A percentile compares a stretch with the other conserved stretches of the same genome.
Evolutionary conservation across 2,113 vertebrate species (phyloP).

Genomic region (Sclerurus mexicanus): DNA sequence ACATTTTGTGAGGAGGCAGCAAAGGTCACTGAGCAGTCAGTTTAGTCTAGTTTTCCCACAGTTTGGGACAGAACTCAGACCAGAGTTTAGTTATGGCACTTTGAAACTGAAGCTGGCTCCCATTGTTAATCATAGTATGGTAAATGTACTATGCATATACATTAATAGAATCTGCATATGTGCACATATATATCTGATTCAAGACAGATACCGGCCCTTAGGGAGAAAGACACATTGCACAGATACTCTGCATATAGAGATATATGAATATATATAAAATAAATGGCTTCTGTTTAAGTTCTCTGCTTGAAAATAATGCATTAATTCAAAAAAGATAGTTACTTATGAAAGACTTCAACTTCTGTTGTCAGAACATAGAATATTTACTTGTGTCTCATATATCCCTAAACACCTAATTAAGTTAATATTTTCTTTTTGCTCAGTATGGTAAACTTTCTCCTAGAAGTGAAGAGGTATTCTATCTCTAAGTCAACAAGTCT

Average conservation of each 20-base stretch:
- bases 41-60: neutral
- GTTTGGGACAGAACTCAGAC: neutral
- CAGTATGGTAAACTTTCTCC: neutral
- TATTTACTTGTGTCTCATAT: neutral
- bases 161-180: neutral
- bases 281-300: neutral
- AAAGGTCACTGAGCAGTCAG: neutral
- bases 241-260: neutral
- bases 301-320: neutral
- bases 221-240: neutral
- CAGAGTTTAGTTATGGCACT: neutral
- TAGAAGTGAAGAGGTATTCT: neutral
- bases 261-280: neutral
- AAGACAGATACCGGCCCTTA: neutral
- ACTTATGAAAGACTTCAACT: neutral
- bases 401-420: neutral
- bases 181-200: neutral
- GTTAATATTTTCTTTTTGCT: conserved; percentile 20
- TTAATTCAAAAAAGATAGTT: neutral
- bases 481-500: neutral
- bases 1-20: neutral
- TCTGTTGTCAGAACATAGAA: neutral
- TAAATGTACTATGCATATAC: neutral
- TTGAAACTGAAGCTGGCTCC: neutral
- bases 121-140: neutral